These are phyloP conservation scores for Odontamblyopus rebecca DNA, from an alignment of 2,797 vertebrate genomes.

Conservation along the genomic window DNA sequence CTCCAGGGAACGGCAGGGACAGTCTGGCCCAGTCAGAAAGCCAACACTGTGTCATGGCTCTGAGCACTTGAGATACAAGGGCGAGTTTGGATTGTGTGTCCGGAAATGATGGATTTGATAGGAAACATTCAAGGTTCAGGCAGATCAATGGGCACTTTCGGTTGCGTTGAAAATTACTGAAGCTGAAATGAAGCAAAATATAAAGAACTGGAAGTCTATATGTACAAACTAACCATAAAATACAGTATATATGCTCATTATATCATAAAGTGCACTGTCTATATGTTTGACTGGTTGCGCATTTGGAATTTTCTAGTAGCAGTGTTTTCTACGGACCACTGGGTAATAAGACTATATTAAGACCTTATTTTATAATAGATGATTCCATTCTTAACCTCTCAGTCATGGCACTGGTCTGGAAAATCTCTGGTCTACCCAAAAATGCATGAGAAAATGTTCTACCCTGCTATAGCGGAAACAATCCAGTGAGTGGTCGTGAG, in stretches of 20 bases:
- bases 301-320: no score
- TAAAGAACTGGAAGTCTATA: neutral
- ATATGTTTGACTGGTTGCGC: neutral
- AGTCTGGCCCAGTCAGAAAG: conserved; percentile 27
- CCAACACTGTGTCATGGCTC: conserved; percentile 18
- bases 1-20: conserved; percentile 39
- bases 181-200: neutral
- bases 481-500: conserved; percentile 2
- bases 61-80: conserved; percentile 11
- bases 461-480: conserved; percentile 2
- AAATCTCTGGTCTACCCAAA: neutral
- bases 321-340: neutral
- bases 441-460: neutral
- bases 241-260: no score
- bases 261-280: neutral
- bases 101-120: conserved; percentile 3
- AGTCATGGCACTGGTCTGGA: neutral
- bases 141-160: neutral
- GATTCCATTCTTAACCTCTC: neutral
- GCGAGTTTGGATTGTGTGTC: neutral
- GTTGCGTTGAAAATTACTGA: neutral
- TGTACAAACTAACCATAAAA: neutral
- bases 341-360: neutral
- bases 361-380: neutral
- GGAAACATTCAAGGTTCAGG: conserved; percentile 4